Evolutionary conservation across 2,888 invertebrate species (phyloP), one percentile per base, ranked within the genome.

Genomic region (Abscondita cerata): DNA sequence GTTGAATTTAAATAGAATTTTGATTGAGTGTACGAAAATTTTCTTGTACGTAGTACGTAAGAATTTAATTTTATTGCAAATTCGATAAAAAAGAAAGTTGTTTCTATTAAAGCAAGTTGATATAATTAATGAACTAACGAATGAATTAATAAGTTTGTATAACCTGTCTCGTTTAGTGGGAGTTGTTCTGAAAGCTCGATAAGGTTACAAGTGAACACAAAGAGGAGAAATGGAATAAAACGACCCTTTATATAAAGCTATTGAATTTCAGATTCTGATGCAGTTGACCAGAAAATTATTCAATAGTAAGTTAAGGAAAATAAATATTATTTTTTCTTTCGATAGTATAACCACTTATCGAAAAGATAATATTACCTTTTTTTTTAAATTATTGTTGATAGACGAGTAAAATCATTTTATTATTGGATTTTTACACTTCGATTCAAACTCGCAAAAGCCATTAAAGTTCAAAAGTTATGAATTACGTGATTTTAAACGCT

Each of bases 221-320:
- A 62, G 62, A 62, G 58, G 58, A 62, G 53, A 58, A 62, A 62
- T 54, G 53, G 50, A 62, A 62, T 62, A 62, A 62, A 62, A 62
- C 62, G 58, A 53, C 58, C 62, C 62, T 62, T 61, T 62, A 40
- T 55, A 62, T 62, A 62, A 41, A 57, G 58, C 52, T 58, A 58
- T 58, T 44, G 62, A 54, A 53, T 62, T 62, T 62, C 62, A 50
- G 62, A 58, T 58, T 62, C 53, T 54, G 44, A 40, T 52, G 41
- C 46, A 53, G 50, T 56, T 36, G 60, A 46, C 60, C 60, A 61
- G 60, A 40, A 44, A 33, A 46, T 50, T 61, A 59, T 34, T 58
- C 36, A n/a, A 41, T 41, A 41, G n/a, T 13, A 9, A 15, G 9
- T 18, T 25, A 47, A n/a, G 5, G 19, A 19, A 15, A 33, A 31